Evolutionary conservation across 2,113 vertebrate species (phyloP), one percentile per base, ranked within the genome.

Genomic region (Amphiprion ocellaris): DNA sequence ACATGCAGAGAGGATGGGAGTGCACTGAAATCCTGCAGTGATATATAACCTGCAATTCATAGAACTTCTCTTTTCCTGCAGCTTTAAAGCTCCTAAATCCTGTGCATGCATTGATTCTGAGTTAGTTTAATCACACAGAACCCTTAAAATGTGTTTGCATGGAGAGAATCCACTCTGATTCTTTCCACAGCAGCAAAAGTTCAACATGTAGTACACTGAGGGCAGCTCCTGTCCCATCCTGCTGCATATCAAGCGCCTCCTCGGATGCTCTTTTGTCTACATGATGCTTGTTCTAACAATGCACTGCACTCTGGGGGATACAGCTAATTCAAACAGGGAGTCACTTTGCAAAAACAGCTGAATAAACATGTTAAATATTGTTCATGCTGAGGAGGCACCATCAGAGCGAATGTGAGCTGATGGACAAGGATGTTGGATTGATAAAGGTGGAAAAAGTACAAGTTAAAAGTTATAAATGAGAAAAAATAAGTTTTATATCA

Each of bases 221-320:
- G 44, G 53, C 74, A 76, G 64, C n/a, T 10, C 46, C 15, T 15
- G 17, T 65, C 70, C 11, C 55, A 6, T n/a, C 41, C 55, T 37
- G 44, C 54, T 58, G 60, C 69, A 23, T 74, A 81, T 28, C 28
- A 63, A 55, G 61, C 0, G 67, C 1, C 58, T 61, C 77, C 58
- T 61, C 77, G 33, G 49, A 71, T 70, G 81, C 69, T 83, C 69
- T 85, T 79, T 37, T 83, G 87, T 88, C 76, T 76, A 69, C 81
- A 62, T 30, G 30, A 30, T 30, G 65, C 61, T 59, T 81, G 74
- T 33, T 79, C 3, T 17, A 77, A 82, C 76, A 74, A 59, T 66
- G 44, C 33, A 63, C 39, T 0, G 17, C 37, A 39, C 74, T 49
- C 49, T 0, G n/a, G 72, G 69, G 77, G 69, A 64, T 61, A 5